phyloP scores from a whole-genome alignment of 2,113 vertebrate species.

The Zingel zingel region DNA sequence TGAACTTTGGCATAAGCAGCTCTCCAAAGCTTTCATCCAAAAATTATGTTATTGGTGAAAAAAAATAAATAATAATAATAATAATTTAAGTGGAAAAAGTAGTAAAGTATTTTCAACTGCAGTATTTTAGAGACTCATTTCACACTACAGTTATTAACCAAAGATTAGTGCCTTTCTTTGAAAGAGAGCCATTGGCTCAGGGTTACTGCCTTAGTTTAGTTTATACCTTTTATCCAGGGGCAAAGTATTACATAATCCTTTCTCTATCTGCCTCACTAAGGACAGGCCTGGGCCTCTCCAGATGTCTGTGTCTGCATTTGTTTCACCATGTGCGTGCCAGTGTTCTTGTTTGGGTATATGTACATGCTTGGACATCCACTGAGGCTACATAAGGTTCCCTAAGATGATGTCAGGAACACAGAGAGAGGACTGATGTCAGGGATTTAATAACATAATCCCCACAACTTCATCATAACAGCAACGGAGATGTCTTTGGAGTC shows the following conservation, averaged over 20 bases:
- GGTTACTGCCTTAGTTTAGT: constrained; percentile 41
- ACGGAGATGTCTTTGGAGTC: constrained; percentile 52
- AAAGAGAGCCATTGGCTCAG: constrained; percentile 35
- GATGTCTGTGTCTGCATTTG: constrained; percentile 48
- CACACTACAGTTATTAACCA: constrained; percentile 2
- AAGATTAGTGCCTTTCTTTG: constrained; percentile 27
- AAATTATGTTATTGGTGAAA: background rate
- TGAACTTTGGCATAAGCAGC: background rate
- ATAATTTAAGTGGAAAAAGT: background rate
- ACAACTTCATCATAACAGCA: constrained; percentile 49
- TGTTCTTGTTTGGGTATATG: constrained; percentile 28
- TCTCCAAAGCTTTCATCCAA: background rate
- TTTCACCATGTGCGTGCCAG: constrained; percentile 2
- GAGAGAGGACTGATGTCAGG: constrained; percentile 46
- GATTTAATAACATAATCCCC: constrained; percentile 71
- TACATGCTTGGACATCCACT: constrained; percentile 9
- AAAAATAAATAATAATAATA: background rate
- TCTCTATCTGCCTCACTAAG: constrained; percentile 37
- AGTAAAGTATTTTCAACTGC: background rate
- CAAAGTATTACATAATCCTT: constrained; percentile 59
- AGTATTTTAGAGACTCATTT: constrained; percentile 6
- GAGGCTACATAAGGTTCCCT: constrained; percentile 43
- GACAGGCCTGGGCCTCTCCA: constrained; percentile 35
- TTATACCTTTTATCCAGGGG: constrained; percentile 36
- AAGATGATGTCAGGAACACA: constrained; percentile 48